A percentile compares a stretch with the other conserved stretches of the same genome.
Conservation (phyloP, 1,140 invertebrate genomes). For the Episyrphus balteatus region DNA sequence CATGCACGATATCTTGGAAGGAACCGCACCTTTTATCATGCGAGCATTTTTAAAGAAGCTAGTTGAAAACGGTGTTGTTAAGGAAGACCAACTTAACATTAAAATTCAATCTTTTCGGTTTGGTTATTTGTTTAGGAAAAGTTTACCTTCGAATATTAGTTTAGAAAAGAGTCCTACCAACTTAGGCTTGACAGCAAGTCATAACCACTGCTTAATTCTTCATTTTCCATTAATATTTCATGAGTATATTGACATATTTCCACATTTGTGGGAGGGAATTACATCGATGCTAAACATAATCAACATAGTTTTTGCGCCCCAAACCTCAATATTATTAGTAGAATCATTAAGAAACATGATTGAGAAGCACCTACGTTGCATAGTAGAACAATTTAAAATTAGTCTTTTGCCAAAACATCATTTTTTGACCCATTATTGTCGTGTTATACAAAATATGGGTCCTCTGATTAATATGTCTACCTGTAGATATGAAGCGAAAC, state of each 20-base stretch:
- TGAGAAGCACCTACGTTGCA: background rate
- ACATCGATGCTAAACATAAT: background rate
- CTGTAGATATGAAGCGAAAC: too few species aligned
- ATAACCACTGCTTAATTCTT: background rate
- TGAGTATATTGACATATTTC: background rate
- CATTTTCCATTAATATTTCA: background rate
- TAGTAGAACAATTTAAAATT: background rate
- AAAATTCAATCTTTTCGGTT: background rate
- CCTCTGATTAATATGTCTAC: background rate
- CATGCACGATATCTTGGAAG: constrained; percentile 4
- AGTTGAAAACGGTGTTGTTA: background rate
- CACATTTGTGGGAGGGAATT: background rate
- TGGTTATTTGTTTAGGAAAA: background rate
- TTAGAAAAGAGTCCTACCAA: background rate
- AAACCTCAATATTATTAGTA: background rate
- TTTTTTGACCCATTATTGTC: background rate
- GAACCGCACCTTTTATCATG: constrained; percentile 1
- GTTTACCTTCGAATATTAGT: background rate
- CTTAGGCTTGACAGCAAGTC: background rate
- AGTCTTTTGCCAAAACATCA: background rate
- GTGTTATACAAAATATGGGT: background rate
- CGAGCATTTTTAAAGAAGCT: constrained; percentile 2
- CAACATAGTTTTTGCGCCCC: background rate
- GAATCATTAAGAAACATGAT: background rate
- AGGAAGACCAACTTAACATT: background rate